Conservation (phyloP, 2,888 invertebrate genomes). For the Drosophila birchii region DNA sequence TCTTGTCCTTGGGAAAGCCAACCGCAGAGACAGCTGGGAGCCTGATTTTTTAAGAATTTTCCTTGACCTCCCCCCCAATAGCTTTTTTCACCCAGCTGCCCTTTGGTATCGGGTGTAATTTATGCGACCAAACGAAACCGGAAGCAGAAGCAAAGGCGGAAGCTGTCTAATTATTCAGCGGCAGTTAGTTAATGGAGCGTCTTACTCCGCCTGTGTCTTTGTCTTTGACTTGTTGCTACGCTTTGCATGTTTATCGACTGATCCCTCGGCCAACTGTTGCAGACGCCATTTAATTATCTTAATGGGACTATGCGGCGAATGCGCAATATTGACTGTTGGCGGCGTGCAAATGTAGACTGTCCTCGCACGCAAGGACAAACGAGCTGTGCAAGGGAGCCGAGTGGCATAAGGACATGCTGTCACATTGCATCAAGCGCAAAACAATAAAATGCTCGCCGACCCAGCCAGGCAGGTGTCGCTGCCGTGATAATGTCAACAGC, state of each 20-base stretch:
- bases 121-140: slow-evolving; percentile 42
- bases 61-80: neutral
- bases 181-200: slow-evolving; percentile 45
- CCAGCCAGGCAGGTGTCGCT: slow-evolving; percentile 68
- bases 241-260: slow-evolving; percentile 48
- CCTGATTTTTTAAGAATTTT: slow-evolving; percentile 18
- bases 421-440: slow-evolving; percentile 65
- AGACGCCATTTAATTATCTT: slow-evolving; percentile 67
- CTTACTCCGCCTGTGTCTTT: neutral
- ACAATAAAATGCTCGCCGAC: slow-evolving; percentile 67
- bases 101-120: slow-evolving; percentile 42
- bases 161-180: slow-evolving; percentile 43
- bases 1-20: slow-evolving; percentile 13
- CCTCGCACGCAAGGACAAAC: slow-evolving; percentile 18
- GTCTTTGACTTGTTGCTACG: slow-evolving; percentile 27
- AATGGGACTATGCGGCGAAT: slow-evolving; percentile 60
- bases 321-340: slow-evolving; percentile 61
- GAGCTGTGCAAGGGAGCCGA: neutral
- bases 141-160: slow-evolving; percentile 37
- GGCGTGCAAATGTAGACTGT: slow-evolving; percentile 29
- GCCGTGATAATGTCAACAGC: slow-evolving; percentile 75
- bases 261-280: slow-evolving; percentile 37
- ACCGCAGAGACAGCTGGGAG: slow-evolving; percentile 35
- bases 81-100: slow-evolving; percentile 9
- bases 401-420: slow-evolving; percentile 28